Conservation (phyloP, 2,888 invertebrate species). For the Pollenia griseotomentosa region DNA sequence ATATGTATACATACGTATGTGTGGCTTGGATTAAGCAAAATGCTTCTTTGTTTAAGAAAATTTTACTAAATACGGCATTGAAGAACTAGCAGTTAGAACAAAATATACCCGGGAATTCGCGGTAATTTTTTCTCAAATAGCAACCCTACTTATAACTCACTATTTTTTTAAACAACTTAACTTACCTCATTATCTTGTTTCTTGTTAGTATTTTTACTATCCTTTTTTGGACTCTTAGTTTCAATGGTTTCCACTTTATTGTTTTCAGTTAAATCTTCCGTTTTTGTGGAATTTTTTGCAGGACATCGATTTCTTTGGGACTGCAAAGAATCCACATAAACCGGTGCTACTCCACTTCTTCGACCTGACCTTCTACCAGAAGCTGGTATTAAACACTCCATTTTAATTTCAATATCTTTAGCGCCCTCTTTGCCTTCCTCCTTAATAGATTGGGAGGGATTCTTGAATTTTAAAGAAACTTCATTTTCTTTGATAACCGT, state of each 20-base stretch:
- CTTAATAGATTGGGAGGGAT: neutral
- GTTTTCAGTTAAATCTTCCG: neutral
- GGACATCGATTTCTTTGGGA: slow-evolving; percentile 78
- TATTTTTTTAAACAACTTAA: too few species aligned
- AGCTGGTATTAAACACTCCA: slow-evolving; percentile 51
- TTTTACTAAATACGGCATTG: too few species aligned
- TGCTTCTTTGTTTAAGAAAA: too few species aligned
- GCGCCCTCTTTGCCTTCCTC: neutral
- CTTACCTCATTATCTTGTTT: neutral
- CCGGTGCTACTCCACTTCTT: slow-evolving; percentile 78
- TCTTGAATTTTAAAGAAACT: slow-evolving; percentile 55
- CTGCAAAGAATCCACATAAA: slow-evolving; percentile 78
- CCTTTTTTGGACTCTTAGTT: too few species aligned
- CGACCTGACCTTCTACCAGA: slow-evolving; percentile 79
- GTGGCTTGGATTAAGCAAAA: too few species aligned
- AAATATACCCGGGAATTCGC: too few species aligned
- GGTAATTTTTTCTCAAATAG: too few species aligned
- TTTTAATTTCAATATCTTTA: slow-evolving; percentile 36
- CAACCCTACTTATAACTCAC: too few species aligned
- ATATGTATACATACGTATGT: too few species aligned
- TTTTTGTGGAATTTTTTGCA: slow-evolving; percentile 69
- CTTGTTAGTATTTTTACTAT: too few species aligned
- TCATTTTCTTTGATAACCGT: slow-evolving; percentile 75
- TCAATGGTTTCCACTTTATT: slow-evolving; percentile 23
- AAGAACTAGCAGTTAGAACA: too few species aligned